Evolutionary conservation across 1,140 invertebrate genomes (phyloP).

Genomic region (Sycobia sp.): DNA sequence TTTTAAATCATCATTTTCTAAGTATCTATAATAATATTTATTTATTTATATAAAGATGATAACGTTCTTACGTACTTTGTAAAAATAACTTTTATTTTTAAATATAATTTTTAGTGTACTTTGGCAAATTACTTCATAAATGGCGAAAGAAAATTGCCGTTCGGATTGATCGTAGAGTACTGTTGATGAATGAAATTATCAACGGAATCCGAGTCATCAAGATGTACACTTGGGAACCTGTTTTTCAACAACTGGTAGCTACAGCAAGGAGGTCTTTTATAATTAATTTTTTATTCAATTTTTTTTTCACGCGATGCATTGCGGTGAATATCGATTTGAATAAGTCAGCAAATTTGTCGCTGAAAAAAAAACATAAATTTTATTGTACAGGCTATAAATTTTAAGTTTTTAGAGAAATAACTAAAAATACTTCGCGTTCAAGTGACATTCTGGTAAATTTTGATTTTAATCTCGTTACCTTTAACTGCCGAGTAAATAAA

Average conservation of each 20-base stretch:
- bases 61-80: not conserved
- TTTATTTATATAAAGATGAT: not conserved
- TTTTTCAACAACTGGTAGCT: constrained; percentile 70
- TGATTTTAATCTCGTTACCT: too few species aligned
- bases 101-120: constrained; percentile 47
- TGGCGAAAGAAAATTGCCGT: constrained; percentile 59
- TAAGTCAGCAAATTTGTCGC: too few species aligned
- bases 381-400: too few species aligned
- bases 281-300: not conserved
- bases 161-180: constrained; percentile 66
- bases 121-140: constrained; percentile 58
- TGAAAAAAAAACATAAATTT: too few species aligned
- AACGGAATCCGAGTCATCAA: constrained; percentile 71
- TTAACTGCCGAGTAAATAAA: too few species aligned
- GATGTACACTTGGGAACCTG: constrained; percentile 86
- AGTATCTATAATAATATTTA: not conserved
- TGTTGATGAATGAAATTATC: constrained; percentile 70
- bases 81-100: not conserved
- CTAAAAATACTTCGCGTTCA: too few species aligned
- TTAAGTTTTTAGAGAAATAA: too few species aligned
- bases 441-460: too few species aligned
- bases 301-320: too few species aligned
- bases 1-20: too few species aligned
- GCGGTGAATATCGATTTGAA: too few species aligned
- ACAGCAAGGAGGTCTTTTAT: constrained; percentile 42